Evolutionary conservation across 2,797 vertebrate species (phyloP).

Genomic region (Takifugu rubripes): DNA sequence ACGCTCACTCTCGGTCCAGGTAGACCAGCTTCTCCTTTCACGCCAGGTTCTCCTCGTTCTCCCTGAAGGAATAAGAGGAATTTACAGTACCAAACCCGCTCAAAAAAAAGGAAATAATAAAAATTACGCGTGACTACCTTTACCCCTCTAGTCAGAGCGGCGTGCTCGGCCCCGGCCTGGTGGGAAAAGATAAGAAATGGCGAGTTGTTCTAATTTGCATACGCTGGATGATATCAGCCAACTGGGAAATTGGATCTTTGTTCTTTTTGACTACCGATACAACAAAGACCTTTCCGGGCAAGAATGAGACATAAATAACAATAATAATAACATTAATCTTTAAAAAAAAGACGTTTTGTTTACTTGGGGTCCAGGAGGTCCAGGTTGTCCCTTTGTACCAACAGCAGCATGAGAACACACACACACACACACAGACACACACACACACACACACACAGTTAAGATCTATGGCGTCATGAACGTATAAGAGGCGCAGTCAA

Average conservation of each 20-base stretch:
- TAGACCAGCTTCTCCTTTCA: slow-evolving; percentile 74
- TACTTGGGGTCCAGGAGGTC: slow-evolving; percentile 79
- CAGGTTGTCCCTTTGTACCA: slow-evolving; percentile 78
- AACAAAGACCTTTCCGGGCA: slow-evolving; percentile 34
- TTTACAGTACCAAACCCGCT: background rate
- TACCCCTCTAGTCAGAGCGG: slow-evolving; percentile 70
- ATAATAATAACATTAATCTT: background rate
- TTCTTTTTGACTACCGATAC: slow-evolving; percentile 17
- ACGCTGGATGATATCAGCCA: too few relatives aligned
- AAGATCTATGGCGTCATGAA: slow-evolving; percentile 35
- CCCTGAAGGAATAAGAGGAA: slow-evolving; percentile 41
- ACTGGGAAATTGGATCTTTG: background rate
- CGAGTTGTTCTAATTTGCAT: slow-evolving; percentile 2
- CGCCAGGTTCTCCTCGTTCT: slow-evolving; percentile 65
- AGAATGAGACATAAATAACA: slow-evolving; percentile 19
- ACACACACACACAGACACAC: slow-evolving; percentile 4
- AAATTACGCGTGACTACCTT: slow-evolving; percentile 69
- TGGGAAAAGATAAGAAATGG: slow-evolving; percentile 5
- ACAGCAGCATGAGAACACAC: slow-evolving; percentile 31
- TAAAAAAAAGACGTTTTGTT: slow-evolving; percentile 35
- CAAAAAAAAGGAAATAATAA: background rate
- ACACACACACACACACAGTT: slow-evolving; percentile 15
- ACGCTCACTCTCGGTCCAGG: slow-evolving; percentile 78
- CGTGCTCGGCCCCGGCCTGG: slow-evolving; percentile 67
- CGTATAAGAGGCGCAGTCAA: slow-evolving; percentile 29